Evolutionary conservation across 2,113 vertebrate species (phyloP).

Genomic region (Phoenicopterus ruber): DNA sequence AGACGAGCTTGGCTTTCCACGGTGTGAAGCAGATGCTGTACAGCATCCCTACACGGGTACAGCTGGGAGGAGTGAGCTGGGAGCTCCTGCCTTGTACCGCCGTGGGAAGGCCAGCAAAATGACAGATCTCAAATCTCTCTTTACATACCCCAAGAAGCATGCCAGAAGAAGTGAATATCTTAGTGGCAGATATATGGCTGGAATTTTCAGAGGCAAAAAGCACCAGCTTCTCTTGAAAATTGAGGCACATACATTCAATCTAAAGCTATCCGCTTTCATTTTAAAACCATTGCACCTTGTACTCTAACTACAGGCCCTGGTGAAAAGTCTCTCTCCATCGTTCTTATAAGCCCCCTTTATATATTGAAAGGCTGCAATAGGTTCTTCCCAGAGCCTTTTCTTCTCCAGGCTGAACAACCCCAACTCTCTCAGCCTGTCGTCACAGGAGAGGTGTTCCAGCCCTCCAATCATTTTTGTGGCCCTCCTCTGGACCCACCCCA

Average conservation of each 20-base stretch:
- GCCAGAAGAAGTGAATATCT: neutral
- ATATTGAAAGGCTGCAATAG: neutral
- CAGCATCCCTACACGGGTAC: neutral
- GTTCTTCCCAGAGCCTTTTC: neutral
- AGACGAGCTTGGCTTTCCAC: neutral
- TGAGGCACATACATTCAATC: neutral
- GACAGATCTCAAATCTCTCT: neutral
- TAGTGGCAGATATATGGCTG: neutral
- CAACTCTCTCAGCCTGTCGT: neutral
- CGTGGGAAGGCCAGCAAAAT: neutral
- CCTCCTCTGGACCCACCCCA: rapidly evolving
- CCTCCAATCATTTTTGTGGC: neutral
- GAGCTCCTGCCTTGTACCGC: neutral
- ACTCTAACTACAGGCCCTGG: neutral
- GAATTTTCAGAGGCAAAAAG: neutral
- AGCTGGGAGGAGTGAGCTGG: neutral
- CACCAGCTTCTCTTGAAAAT: neutral
- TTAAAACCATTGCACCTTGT: neutral
- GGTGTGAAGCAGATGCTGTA: neutral
- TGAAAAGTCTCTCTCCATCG: neutral
- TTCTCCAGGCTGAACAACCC: neutral
- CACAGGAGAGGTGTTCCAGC: neutral
- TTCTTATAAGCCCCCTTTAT: neutral
- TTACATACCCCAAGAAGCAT: rapidly evolving
- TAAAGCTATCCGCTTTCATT: neutral